These are phyloP conservation scores for Zaprionus tsacasi DNA, from an alignment of 1,140 invertebrate species.

Conservation along the genomic window DNA sequence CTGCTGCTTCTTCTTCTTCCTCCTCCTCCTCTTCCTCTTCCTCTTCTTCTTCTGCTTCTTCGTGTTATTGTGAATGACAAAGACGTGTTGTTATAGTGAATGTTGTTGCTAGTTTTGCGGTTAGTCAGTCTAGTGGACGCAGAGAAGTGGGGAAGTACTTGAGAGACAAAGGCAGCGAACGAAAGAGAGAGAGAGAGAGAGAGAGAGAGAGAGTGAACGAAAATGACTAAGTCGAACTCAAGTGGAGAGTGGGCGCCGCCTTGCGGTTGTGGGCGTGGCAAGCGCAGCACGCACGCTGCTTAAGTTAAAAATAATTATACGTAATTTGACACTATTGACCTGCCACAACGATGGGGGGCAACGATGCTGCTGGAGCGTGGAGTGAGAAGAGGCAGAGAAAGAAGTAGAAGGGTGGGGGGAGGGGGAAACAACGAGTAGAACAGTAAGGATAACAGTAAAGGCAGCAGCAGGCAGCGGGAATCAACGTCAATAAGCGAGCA, in stretches of 20 bases:
- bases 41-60: background rate
- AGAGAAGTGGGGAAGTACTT: background rate
- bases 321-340: constrained; percentile 77
- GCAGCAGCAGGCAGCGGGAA: background rate
- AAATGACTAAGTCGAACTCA: too few species aligned
- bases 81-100: constrained; percentile 6
- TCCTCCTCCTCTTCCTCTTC: background rate
- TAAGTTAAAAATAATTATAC: constrained; percentile 69
- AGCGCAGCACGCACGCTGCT: constrained; percentile 28
- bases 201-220: background rate
- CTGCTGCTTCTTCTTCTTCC: background rate
- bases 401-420: background rate
- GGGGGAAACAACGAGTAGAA: background rate
- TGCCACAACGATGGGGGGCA: constrained; percentile 64
- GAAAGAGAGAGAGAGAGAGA: background rate
- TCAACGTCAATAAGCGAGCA: constrained; percentile 1
- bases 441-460: background rate
- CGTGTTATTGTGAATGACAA: constrained; percentile 14
- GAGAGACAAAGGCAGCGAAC: background rate
- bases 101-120: constrained; percentile 51
- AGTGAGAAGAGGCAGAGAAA: background rate
- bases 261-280: background rate
- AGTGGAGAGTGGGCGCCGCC: background rate
- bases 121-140: too few species aligned
- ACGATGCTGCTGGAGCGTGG: too few species aligned